Evolutionary conservation across 1,140 invertebrate species (phyloP).

Genomic region (Chironomus striatipennis): DNA sequence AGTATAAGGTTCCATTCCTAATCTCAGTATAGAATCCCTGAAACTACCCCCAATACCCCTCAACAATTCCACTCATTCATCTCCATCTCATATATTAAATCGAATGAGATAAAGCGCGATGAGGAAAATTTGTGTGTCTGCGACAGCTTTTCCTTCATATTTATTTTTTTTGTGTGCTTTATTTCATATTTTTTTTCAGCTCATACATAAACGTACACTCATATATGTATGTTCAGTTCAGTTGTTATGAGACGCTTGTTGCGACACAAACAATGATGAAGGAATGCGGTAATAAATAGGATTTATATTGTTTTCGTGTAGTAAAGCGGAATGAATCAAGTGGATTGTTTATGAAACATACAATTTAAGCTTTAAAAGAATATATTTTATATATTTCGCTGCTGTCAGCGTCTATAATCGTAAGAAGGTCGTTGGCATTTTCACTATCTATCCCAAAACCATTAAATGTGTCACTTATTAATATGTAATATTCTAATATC

Average conservation of each 20-base stretch:
- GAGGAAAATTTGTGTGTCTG: conserved; percentile 12
- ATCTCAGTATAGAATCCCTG: too few species aligned
- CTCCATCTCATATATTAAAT: too few species aligned
- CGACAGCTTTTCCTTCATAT: neutral
- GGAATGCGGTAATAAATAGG: conserved; percentile 11
- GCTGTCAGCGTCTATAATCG: neutral
- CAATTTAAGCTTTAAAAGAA: too few species aligned
- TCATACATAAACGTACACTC: neutral
- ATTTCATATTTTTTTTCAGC: neutral
- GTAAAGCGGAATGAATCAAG: neutral
- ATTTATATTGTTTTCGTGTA: conserved; percentile 23
- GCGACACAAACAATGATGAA: neutral
- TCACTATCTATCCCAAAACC: neutral
- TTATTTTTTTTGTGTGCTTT: neutral
- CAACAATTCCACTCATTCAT: too few species aligned
- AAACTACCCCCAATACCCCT: too few species aligned
- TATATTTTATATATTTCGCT: neutral
- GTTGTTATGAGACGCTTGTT: neutral
- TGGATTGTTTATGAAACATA: neutral
- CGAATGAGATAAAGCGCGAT: neutral
- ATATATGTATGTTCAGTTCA: neutral
- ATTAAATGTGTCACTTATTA: conserved; percentile 9
- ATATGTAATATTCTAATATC: conserved; percentile 3
- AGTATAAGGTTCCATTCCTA: too few species aligned
- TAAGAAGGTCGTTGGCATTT: neutral